Base-by-base conservation (phyloP, 92 coral and sea anemone species). In the Palythoa grandiflora region DNA sequence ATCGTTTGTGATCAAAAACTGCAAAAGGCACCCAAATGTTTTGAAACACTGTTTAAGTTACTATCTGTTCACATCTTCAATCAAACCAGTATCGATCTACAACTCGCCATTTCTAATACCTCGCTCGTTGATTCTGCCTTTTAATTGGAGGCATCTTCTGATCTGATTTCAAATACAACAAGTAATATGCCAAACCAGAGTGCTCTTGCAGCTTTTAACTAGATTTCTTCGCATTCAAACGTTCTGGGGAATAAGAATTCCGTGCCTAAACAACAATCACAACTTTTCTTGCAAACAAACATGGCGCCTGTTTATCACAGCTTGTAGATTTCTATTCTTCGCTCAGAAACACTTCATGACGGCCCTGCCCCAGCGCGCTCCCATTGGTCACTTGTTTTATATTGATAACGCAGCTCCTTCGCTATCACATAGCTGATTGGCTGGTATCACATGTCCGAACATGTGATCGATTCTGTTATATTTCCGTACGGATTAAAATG, bases 91-190 rank as follows among this genome's bases (percentile, higher is more conserved):
- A 19, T 57, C 48, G 38, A 44, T 44, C 28, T 36, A 57, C 11
- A 57, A 78, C 12, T 73, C 50, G 78, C 28, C 53, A 44, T 73
- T 73, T 50, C 78, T 38, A 73, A 78, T 57, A 78, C 83, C 83
- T 78, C 10, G 83, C 83, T 37, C 83, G 83, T 48, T 54, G 83
- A 57, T 78, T 78, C 83, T 78, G 83, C 83, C 83, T 78, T 57
- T 78, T 78, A 37, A 57, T 78, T 57, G 70, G 83, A 38, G 83
- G 83, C 83, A 78, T 78, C 16, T 28, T 35, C 14, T 55, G 35
- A 35, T 38, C 83, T 39, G 83, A 78, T 78, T 78, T 78, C 83
- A 78, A 13, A 38, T 60, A 78, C 70, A 57, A 28, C 12, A 13
- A 55, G 4, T 66, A 40, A 57, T 38, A 52, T 17, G 68, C 83